phyloP scores from a whole-genome alignment of 2,888 invertebrate species.

The Epistrophe grossulariae region DNA sequence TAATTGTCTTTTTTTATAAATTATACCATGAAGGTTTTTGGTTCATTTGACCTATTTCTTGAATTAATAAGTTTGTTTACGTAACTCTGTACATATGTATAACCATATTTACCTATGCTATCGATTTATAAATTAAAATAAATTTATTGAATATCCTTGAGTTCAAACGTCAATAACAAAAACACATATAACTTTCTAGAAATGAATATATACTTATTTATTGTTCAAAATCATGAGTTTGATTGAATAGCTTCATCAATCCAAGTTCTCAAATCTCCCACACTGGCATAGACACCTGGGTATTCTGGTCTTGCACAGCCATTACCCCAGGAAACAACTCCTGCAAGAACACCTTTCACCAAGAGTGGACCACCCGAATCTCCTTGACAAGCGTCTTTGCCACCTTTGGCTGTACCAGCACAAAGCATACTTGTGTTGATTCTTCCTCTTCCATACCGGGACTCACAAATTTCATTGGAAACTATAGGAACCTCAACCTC shows the following conservation, averaged over 20 bases:
- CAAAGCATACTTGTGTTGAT: constrained; percentile 81
- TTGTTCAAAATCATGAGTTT: constrained; percentile 28
- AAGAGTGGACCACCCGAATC: constrained; percentile 81
- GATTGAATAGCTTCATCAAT: constrained; percentile 27
- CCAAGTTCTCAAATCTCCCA: constrained; percentile 42
- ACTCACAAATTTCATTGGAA: constrained; percentile 76
- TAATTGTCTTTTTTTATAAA: no score
- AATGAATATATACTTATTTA: not conserved
- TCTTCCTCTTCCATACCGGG: constrained; percentile 75
- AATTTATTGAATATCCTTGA: no score
- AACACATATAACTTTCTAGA: no score
- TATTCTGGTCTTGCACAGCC: constrained; percentile 78
- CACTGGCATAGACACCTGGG: constrained; percentile 80
- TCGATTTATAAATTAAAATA: no score
- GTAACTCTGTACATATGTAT: no score
- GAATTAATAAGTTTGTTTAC: no score
- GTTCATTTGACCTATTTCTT: no score
- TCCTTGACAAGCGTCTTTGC: constrained; percentile 80
- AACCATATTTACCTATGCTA: no score
- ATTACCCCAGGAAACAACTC: constrained; percentile 81
- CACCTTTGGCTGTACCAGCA: constrained; percentile 79
- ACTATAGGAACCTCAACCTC: constrained; percentile 80
- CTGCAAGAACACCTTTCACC: constrained; percentile 77
- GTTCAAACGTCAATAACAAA: no score
- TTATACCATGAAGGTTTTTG: no score